Conservation (phyloP, 2,888 invertebrate species). For the Folsomia manolachei region DNA sequence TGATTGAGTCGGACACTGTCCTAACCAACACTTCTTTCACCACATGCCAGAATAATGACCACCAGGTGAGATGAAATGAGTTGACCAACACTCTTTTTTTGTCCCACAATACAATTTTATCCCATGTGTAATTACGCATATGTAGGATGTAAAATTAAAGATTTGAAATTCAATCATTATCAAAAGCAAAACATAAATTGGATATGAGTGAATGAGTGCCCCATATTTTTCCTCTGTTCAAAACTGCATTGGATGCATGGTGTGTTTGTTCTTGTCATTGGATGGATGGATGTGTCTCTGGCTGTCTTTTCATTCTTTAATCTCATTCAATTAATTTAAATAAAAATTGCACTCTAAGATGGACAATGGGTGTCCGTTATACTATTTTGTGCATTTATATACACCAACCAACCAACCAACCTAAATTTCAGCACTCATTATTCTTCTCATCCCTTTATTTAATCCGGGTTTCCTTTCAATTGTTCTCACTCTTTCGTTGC, state of each 20-base stretch:
- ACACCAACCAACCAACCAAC: constrained; percentile 13
- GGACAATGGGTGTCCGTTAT: constrained; percentile 18
- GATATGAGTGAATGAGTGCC: neutral
- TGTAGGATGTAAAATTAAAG: neutral
- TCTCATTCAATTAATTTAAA: constrained; percentile 21
- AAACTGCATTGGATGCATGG: neutral
- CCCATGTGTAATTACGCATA: neutral
- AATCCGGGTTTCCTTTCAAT: constrained; percentile 20
- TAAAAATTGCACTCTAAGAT: constrained; percentile 13
- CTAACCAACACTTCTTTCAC: too few species aligned
- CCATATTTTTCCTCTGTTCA: neutral
- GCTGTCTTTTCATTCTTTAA: neutral
- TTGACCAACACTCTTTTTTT: too few species aligned
- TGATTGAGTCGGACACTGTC: neutral
- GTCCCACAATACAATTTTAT: too few species aligned
- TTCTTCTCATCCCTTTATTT: constrained; percentile 8
- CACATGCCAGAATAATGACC: neutral
- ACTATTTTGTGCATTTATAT: too few species aligned
- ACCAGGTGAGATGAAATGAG: neutral
- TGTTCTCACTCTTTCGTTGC: constrained; percentile 1
- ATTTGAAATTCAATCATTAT: neutral
- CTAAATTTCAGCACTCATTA: constrained; percentile 14
- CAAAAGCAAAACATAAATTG: neutral
- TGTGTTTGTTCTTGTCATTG: neutral
- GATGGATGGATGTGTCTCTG: constrained; percentile 1